phyloP scores from a whole-genome alignment of 2,888 invertebrate species.

The Drosophila eohydei region DNA sequence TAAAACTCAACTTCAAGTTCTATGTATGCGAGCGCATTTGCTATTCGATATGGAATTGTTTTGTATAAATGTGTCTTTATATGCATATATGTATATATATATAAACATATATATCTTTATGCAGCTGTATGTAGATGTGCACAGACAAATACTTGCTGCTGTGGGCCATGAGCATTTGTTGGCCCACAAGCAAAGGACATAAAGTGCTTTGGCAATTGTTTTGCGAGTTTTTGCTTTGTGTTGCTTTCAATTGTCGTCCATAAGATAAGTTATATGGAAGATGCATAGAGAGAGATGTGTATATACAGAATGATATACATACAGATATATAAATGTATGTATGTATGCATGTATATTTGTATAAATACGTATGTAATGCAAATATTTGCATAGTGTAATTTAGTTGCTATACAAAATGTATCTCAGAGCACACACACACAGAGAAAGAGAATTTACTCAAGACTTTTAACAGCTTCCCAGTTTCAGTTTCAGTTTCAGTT shows the following conservation, averaged over 20 bases:
- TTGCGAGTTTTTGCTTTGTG: slow-evolving; percentile 59
- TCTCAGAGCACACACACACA: slow-evolving; percentile 25
- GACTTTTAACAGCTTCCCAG: slow-evolving; percentile 62
- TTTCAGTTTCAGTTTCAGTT: slow-evolving; percentile 40
- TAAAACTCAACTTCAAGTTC: background rate
- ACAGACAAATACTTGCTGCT: slow-evolving; percentile 2
- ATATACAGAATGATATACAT: slow-evolving; percentile 1
- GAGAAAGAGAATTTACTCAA: slow-evolving; percentile 54
- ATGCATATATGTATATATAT: background rate
- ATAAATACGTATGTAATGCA: slow-evolving; percentile 41
- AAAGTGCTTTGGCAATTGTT: slow-evolving; percentile 58
- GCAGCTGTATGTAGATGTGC: background rate
- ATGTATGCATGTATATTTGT: slow-evolving; percentile 22
- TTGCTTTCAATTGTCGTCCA: slow-evolving; percentile 66
- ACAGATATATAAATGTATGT: slow-evolving; percentile 1
- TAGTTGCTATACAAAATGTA: slow-evolving; percentile 71
- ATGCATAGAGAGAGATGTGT: background rate
- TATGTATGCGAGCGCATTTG: background rate
- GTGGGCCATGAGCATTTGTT: slow-evolving; percentile 24
- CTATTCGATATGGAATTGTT: background rate
- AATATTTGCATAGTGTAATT: slow-evolving; percentile 77
- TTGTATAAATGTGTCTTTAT: too few species aligned
- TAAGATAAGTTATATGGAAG: slow-evolving; percentile 28
- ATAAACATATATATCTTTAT: background rate
- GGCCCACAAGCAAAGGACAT: slow-evolving; percentile 41